Percentiles rank a stretch among this genome's conserved stretches.
Evolutionary conservation across 1,140 invertebrate genomes (phyloP).

Genomic region (Octopus sinensis): DNA sequence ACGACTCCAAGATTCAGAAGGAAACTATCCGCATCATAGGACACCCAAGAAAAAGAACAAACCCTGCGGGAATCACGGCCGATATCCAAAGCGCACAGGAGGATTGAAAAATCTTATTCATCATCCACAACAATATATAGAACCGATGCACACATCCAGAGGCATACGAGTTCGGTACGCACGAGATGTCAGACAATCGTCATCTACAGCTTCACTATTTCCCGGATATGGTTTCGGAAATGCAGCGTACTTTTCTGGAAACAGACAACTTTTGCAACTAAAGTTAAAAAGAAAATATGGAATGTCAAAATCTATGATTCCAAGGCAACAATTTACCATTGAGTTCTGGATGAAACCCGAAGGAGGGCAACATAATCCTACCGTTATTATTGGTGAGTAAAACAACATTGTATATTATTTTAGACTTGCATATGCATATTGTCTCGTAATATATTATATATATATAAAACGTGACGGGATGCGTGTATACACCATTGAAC

Average conservation of each 20-base stretch:
- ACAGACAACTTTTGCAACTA: slow-evolving; percentile 27
- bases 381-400: slow-evolving; percentile 36
- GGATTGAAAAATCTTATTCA: neutral
- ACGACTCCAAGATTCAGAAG: neutral
- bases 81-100: neutral
- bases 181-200: slow-evolving; percentile 3
- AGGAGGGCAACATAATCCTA: slow-evolving; percentile 35
- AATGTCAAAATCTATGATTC: slow-evolving; percentile 14
- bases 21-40: neutral
- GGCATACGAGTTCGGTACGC: slow-evolving; percentile 10
- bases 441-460: no score
- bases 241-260: slow-evolving; percentile 34
- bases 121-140: neutral
- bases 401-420: no score
- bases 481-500: no score
- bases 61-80: neutral
- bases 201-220: neutral
- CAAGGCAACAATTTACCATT: slow-evolving; percentile 29
- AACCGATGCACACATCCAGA: neutral
- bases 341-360: slow-evolving; percentile 39
- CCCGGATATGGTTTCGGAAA: slow-evolving; percentile 22
- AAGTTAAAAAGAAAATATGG: neutral
- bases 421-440: no score
- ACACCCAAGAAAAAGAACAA: neutral
- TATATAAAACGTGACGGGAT: no score